phyloP scores from a whole-genome alignment of 1,140 invertebrate species.

The Hylaeus anthracinus region DNA sequence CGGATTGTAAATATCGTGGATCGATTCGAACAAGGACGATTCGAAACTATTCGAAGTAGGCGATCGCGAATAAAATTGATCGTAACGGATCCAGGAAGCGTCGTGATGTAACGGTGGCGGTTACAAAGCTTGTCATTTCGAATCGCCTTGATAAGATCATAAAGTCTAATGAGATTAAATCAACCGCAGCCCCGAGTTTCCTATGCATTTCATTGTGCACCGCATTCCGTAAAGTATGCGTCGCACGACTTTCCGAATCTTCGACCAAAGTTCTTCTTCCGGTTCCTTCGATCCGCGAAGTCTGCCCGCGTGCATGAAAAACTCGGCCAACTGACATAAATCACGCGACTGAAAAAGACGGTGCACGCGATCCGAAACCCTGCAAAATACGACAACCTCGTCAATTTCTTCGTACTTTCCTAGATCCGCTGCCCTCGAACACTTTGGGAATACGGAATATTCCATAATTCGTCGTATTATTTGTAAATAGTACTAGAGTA shows the following conservation, averaged over 20 bases:
- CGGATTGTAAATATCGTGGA: neutral
- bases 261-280: neutral
- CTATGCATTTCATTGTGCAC: slow-evolving; percentile 6
- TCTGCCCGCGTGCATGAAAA: neutral
- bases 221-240: neutral
- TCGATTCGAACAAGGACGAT: neutral
- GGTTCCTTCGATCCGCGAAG: neutral
- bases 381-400: neutral
- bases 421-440: neutral
- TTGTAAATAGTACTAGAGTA: too few relatives aligned
- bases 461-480: too few relatives aligned
- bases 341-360: neutral
- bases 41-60: slow-evolving; percentile 21
- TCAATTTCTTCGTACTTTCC: neutral
- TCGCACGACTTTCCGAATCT: neutral
- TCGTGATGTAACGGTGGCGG: slow-evolving; percentile 37
- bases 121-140: slow-evolving; percentile 43
- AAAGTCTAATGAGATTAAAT: slow-evolving; percentile 51
- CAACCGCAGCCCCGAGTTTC: slow-evolving; percentile 16
- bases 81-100: slow-evolving; percentile 46
- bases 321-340: neutral
- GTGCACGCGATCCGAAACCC: neutral
- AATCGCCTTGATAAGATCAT: slow-evolving; percentile 47
- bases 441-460: too few relatives aligned
- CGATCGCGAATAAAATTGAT: slow-evolving; percentile 27